Conservation (phyloP, 2,113 vertebrate species). For the Sarotherodon lohbergeri region DNA sequence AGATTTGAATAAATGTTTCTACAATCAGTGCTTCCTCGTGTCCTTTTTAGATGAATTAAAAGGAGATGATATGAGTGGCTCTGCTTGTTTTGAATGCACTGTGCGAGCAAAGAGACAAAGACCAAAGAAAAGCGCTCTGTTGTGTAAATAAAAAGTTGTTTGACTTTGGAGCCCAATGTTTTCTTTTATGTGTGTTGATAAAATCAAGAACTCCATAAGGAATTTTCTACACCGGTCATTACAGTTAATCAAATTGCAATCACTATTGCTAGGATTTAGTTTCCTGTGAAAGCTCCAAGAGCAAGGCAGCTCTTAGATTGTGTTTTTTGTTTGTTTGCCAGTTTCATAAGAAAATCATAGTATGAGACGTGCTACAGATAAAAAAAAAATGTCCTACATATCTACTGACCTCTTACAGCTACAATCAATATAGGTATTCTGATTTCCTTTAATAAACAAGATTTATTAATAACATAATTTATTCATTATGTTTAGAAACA, state of each 20-base stretch:
- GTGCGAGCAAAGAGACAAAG: not conserved
- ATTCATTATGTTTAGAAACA: not conserved
- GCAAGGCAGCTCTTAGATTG: not conserved
- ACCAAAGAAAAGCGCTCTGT: not conserved
- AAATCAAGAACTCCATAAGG: not conserved
- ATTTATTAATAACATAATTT: not conserved
- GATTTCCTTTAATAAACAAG: not conserved
- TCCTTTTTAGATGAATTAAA: constrained; percentile 5
- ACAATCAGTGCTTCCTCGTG: not conserved
- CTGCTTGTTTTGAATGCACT: not conserved
- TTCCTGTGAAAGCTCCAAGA: not conserved
- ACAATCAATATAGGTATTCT: not conserved
- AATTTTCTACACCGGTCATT: not conserved
- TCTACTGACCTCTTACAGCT: not conserved
- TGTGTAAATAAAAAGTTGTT: not conserved
- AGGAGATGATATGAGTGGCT: not conserved
- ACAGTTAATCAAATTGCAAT: not conserved
- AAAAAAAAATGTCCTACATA: not conserved
- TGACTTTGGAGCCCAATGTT: not conserved
- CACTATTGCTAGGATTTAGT: not conserved
- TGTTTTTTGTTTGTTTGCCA: not conserved
- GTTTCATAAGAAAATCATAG: not conserved
- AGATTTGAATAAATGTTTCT: constrained; percentile 20
- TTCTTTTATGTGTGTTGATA: not conserved
- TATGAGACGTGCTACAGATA: not conserved